phyloP scores from a whole-genome alignment of 92 coral and sea anemone genomes.

The Ricordea florida region DNA sequence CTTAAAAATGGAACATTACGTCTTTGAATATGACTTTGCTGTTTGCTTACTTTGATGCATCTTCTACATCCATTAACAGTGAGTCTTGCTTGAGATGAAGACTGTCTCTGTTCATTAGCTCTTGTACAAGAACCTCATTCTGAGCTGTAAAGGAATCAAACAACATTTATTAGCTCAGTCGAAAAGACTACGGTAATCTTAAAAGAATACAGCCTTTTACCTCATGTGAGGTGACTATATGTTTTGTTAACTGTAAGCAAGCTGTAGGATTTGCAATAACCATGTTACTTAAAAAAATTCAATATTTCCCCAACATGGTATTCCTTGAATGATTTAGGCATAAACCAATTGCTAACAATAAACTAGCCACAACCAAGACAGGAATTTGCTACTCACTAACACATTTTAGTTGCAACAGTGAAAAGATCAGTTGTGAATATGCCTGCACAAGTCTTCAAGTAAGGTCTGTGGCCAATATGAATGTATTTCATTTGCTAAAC shows the following conservation, averaged over 20 bases:
- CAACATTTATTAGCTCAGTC: no score
- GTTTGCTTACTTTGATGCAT: slow-evolving; percentile 89
- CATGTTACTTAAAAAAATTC: not conserved
- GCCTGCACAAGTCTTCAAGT: no score
- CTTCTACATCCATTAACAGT: slow-evolving; percentile 95
- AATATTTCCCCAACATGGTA: not conserved
- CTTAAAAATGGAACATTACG: no score
- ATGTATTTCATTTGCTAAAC: no score
- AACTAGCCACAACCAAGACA: no score
- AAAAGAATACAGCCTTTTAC: not conserved
- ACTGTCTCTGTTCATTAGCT: slow-evolving; percentile 82
- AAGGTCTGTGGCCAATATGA: no score
- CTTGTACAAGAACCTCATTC: slow-evolving; percentile 89
- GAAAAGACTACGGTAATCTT: not conserved
- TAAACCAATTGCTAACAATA: no score
- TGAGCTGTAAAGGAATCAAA: slow-evolving; percentile 64
- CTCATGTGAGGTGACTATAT: no score
- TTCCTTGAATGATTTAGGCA: not conserved
- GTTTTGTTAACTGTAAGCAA: not conserved
- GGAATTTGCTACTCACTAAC: no score
- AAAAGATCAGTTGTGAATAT: no score
- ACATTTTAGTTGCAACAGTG: no score
- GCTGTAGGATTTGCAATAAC: no score
- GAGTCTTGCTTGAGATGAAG: slow-evolving; percentile 94
- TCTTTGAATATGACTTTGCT: not conserved